phyloP scores from a whole-genome alignment of 2,888 invertebrate species.

The Rutpela maculata region DNA sequence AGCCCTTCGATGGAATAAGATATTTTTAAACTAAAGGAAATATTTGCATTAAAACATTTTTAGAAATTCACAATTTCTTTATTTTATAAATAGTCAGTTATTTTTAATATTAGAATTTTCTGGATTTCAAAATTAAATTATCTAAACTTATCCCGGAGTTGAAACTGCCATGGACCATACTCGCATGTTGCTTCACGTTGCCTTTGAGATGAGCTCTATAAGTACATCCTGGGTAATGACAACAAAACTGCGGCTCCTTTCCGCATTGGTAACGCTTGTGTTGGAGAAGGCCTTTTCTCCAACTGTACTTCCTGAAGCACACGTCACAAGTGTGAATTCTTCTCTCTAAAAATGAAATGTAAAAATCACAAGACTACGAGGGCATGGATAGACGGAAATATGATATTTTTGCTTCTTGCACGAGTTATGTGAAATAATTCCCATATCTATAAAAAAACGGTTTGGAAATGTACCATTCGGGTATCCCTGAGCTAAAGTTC shows the following conservation, averaged over 20 bases:
- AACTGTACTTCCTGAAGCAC: constrained; percentile 26
- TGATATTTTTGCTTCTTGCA: no score
- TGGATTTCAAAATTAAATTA: not conserved
- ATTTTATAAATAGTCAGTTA: no score
- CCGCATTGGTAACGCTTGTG: constrained; percentile 83
- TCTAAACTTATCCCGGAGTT: no score
- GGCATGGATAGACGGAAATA: not conserved
- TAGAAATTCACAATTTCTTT: no score
- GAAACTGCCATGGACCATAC: not conserved
- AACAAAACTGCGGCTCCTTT: constrained; percentile 63
- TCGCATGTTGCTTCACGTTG: constrained; percentile 9
- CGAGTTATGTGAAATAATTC: no score
- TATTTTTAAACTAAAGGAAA: no score
- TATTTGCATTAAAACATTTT: no score
- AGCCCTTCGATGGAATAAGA: no score
- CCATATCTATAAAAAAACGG: no score
- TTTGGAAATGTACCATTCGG: no score
- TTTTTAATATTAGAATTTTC: not conserved
- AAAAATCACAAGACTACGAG: not conserved
- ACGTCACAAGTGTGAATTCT: not conserved
- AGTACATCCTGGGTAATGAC: not conserved
- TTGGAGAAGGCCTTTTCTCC: constrained; percentile 63
- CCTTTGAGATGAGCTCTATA: constrained; percentile 15
- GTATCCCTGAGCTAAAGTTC: no score
- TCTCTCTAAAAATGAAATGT: constrained; percentile 4